Evolutionary conservation across 2,888 invertebrate species (phyloP).

Genomic region (Colletes collaris): DNA sequence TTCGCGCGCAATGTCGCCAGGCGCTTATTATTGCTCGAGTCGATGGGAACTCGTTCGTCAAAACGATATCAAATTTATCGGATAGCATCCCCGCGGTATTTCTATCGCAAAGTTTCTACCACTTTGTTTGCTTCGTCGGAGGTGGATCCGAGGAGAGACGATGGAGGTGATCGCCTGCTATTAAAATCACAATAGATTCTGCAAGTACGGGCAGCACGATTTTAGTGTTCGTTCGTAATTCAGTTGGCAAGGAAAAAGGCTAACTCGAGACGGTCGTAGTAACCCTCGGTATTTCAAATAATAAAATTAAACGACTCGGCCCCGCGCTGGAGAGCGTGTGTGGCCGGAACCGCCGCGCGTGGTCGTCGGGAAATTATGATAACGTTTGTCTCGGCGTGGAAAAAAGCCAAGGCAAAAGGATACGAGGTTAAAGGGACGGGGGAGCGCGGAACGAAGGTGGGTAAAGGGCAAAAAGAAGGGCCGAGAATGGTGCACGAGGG

Average conservation of each 20-base stretch:
- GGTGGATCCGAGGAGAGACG: too few relatives aligned
- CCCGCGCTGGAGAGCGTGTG: not conserved
- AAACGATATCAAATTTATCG: too few relatives aligned
- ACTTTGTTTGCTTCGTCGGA: too few relatives aligned
- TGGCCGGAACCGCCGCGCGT: slow-evolving; percentile 14
- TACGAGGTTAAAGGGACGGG: not conserved
- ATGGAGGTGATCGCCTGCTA: too few relatives aligned
- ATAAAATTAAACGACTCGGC: slow-evolving; percentile 57
- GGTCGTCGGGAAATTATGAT: slow-evolving; percentile 52
- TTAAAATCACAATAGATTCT: too few relatives aligned
- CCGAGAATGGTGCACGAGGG: slow-evolving; percentile 23
- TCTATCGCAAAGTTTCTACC: too few relatives aligned
- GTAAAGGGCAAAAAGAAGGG: slow-evolving; percentile 24
- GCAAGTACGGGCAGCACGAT: not conserved
- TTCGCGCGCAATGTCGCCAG: not conserved
- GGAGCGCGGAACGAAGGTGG: not conserved
- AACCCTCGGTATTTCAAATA: slow-evolving; percentile 31
- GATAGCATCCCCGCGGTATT: too few relatives aligned
- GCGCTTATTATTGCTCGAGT: not conserved
- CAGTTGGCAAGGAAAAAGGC: not conserved
- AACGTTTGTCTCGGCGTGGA: slow-evolving; percentile 56
- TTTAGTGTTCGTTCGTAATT: slow-evolving; percentile 3
- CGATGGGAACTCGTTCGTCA: not conserved
- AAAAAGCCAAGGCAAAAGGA: slow-evolving; percentile 19
- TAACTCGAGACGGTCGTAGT: not conserved